Evolutionary conservation across 2,113 vertebrate species (phyloP), one percentile per base, ranked within the genome.

Genomic region (Apteryx mantelli): DNA sequence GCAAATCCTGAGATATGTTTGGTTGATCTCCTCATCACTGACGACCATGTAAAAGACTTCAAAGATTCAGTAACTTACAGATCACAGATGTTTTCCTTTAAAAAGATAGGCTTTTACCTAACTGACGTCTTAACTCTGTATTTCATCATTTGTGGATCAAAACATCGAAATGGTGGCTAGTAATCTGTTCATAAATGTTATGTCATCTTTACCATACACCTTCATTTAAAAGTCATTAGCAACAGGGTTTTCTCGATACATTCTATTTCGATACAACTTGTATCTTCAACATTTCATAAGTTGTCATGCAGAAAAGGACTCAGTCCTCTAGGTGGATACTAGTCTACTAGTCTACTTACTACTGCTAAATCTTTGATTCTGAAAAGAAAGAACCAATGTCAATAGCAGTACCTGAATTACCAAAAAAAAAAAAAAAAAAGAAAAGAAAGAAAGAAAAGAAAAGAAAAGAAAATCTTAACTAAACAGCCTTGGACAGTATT

Each of bases 311-410:
- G 64, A 46, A 38, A 22, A 84, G 9, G 28, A 52, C 8, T 71
- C 24, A 0, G 0, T 81, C 79, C 77, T 71, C 11, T 40, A 32
- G 26, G 28, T n/a, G 18, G 64, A 73, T 77, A 66, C 22, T 68
- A 22, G 9, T 38, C 19, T 44, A 25, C 32, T 38, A 38, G 36
- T 38, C 36, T 38, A 38, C 36, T 38, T 38, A 38, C 36, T 38
- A 38, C 36, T 38, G 36, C 36, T n/a, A 44, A 24, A 3, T 65
- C 21, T 61, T 55, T 26, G 48, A 52, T 50, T 83, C 32, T n/a
- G 44, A 68, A 68, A 83, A 86, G 42, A 34, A 77, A 44, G 20
- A 76, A 66, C 36, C 80, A 8, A 73, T 73, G 32, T 44, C 40
- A 78, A 36, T 26, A 56, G 16, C 55, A 71, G 19, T 48, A 40